A percentile compares a stretch with the other conserved stretches of the same genome.
These are phyloP conservation scores for Diaprepes abbreviatus DNA, from an alignment of 2,888 invertebrate species.

Conservation along the genomic window DNA sequence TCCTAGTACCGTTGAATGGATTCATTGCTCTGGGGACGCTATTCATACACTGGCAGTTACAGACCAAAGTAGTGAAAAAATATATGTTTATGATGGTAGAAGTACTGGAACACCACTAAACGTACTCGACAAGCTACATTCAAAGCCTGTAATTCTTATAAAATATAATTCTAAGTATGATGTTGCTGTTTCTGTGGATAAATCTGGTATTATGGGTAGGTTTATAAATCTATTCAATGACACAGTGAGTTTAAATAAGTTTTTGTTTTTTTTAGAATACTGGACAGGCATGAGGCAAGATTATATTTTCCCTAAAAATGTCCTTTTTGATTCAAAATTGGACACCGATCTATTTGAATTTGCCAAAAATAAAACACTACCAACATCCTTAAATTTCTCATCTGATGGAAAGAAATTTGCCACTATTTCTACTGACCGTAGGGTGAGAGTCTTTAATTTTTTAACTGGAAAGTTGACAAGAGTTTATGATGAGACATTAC, in stretches of 20 bases:
- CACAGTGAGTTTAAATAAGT: too few relatives aligned
- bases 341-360: constrained; percentile 98
- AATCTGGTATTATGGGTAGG: constrained; percentile 79
- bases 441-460: constrained; percentile 74
- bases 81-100: constrained; percentile 92
- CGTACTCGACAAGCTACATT: constrained; percentile 86
- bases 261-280: constrained; percentile 83
- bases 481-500: constrained; percentile 92
- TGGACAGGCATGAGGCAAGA: constrained; percentile 94
- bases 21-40: constrained; percentile 91
- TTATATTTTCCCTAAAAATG: constrained; percentile 86
- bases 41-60: constrained; percentile 87
- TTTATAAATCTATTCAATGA: too few relatives aligned
- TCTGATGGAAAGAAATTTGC: constrained; percentile 93
- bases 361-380: constrained; percentile 88
- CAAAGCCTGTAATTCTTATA: constrained; percentile 85
- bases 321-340: constrained; percentile 89
- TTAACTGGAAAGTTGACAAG: constrained; percentile 70
- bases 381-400: constrained; percentile 85
- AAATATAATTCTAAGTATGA: constrained; percentile 88
- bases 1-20: constrained; percentile 90
- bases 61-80: constrained; percentile 79
- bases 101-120: constrained; percentile 81
- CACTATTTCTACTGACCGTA: constrained; percentile 88
- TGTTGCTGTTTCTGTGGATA: constrained; percentile 87